Conservation (phyloP, 2,888 invertebrate species). For the Hecatera dysodea region DNA sequence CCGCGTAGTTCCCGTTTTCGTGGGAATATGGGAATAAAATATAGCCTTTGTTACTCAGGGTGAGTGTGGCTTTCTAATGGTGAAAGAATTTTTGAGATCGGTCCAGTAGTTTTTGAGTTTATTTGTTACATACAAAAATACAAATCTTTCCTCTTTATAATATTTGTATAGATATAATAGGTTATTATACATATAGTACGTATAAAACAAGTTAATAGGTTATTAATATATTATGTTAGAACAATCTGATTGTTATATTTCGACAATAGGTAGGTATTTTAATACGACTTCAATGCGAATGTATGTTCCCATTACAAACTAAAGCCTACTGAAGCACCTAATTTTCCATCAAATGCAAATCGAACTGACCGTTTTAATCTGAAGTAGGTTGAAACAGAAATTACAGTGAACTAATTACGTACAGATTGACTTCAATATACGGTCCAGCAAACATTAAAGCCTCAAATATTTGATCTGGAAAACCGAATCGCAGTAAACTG, state of each 20-base stretch:
- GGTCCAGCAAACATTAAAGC: conserved; percentile 21
- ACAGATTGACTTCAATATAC: conserved; percentile 45
- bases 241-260: not conserved
- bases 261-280: not conserved
- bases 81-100: too few species aligned
- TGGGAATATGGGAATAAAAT: too few species aligned
- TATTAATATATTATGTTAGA: too few species aligned
- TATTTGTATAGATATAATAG: too few species aligned
- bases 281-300: not conserved
- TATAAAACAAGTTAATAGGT: too few species aligned
- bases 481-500: conserved; percentile 28
- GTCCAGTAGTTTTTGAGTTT: too few species aligned
- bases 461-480: conserved; percentile 49
- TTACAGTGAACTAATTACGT: conserved; percentile 42
- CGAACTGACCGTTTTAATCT: conserved; percentile 42
- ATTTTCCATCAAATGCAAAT: conserved; percentile 33
- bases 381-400: conserved; percentile 44
- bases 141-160: too few species aligned
- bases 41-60: too few species aligned
- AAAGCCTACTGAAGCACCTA: conserved; percentile 18
- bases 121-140: too few species aligned
- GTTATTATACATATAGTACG: too few species aligned
- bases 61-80: too few species aligned
- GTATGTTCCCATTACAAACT: conserved; percentile 10
- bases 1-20: too few species aligned